A percentile compares a stretch with the other conserved stretches of the same genome.
Conservation (phyloP, 2,113 vertebrate genomes). For the Plecturocebus donacophilus region DNA sequence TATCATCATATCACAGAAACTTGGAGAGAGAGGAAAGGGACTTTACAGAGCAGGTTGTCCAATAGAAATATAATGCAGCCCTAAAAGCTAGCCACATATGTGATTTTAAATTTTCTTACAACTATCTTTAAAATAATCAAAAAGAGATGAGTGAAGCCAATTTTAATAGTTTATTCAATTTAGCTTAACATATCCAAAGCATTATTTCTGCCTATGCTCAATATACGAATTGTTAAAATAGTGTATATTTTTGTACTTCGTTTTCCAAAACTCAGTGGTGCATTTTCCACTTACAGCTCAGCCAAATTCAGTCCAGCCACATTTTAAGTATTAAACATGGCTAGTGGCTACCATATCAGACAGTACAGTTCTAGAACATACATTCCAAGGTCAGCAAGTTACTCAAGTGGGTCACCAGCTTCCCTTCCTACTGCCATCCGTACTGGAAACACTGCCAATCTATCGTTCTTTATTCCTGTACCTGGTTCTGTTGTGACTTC, state of each 20-base stretch:
- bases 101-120: background rate
- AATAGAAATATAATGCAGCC: background rate
- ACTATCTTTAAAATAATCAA: background rate
- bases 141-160: background rate
- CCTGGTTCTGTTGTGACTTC: background rate
- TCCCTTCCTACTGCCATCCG: background rate
- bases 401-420: background rate
- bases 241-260: background rate
- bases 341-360: background rate
- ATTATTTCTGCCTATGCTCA: background rate
- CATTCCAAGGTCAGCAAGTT: background rate
- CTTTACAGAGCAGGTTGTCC: background rate
- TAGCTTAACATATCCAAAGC: background rate
- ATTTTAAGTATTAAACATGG: background rate
- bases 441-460: background rate
- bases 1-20: background rate
- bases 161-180: constrained; percentile 9
- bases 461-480: background rate
- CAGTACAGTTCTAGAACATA: background rate
- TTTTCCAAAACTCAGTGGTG: background rate
- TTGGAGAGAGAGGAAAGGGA: background rate
- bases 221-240: background rate
- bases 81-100: background rate
- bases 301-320: background rate
- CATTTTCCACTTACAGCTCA: background rate